phyloP scores from a whole-genome alignment of 1,140 invertebrate species.

The Brachystomella parvula region DNA sequence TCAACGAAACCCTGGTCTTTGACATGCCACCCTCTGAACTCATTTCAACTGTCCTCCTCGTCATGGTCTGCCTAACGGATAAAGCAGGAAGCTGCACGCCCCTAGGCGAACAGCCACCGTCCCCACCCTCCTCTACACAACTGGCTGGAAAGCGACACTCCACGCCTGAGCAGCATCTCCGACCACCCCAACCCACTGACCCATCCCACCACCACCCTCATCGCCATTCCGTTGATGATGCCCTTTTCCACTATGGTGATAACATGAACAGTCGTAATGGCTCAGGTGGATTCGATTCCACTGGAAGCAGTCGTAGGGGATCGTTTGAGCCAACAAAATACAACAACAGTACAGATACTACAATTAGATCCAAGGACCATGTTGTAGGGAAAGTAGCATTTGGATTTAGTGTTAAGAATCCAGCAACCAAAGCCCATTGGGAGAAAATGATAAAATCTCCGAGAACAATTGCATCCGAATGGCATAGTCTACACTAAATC shows the following conservation, averaged over 20 bases:
- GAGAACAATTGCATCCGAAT: constrained; percentile 34
- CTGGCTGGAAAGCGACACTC: background rate
- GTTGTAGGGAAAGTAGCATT: constrained; percentile 38
- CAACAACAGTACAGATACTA: background rate
- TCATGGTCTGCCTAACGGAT: constrained; percentile 34
- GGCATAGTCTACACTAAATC: constrained; percentile 34
- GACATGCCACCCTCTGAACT: constrained; percentile 37
- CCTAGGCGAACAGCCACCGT: background rate
- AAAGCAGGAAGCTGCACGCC: constrained; percentile 11
- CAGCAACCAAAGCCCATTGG: constrained; percentile 35
- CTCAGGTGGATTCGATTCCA: background rate
- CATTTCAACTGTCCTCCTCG: constrained; percentile 34
- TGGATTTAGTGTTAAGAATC: constrained; percentile 34
- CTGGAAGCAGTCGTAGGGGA: background rate
- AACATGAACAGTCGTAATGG: constrained; percentile 23
- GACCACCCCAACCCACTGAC: background rate
- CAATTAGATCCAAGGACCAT: constrained; percentile 25
- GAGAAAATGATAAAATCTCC: constrained; percentile 36
- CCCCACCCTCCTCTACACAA: background rate
- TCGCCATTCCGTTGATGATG: constrained; percentile 17
- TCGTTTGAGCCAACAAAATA: background rate
- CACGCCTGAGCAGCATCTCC: background rate
- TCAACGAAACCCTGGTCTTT: constrained; percentile 36
- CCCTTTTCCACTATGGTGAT: constrained; percentile 33
- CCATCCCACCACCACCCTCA: background rate